These are phyloP conservation scores for Fregetta grallaria DNA, from an alignment of 2,113 vertebrate genomes.

Conservation along the genomic window DNA sequence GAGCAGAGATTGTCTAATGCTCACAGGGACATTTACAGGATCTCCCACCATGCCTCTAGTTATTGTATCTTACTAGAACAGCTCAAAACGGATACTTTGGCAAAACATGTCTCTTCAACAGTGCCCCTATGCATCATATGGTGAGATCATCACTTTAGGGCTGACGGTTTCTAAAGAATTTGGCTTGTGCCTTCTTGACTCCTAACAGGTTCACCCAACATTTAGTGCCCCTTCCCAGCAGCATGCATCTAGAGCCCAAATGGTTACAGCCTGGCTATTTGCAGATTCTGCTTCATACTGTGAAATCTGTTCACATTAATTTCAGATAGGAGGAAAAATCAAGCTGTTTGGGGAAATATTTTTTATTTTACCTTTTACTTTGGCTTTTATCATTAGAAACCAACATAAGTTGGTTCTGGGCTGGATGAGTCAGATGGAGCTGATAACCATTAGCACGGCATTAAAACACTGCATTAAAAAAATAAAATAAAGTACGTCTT, in stretches of 20 bases:
- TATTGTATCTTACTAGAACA: neutral
- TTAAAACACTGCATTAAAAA: slow-evolving; percentile 12
- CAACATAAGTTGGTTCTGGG: neutral
- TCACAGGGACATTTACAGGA: neutral
- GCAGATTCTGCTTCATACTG: neutral
- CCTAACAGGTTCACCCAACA: neutral
- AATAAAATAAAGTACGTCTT: slow-evolving; percentile 7
- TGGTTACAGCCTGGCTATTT: neutral
- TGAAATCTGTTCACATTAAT: slow-evolving; percentile 10
- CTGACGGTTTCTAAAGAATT: neutral
- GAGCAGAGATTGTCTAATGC: neutral
- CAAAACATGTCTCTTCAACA: neutral
- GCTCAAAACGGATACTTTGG: neutral
- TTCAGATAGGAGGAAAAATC: neutral
- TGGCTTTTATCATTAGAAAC: slow-evolving; percentile 19
- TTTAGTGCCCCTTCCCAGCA: neutral
- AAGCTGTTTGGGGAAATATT: neutral
- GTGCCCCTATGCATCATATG: neutral
- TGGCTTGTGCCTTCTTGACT: neutral
- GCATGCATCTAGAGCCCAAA: neutral
- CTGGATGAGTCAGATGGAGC: slow-evolving; percentile 46
- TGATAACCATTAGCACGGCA: slow-evolving; percentile 17
- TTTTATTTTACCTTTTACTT: neutral
- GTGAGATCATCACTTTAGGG: neutral
- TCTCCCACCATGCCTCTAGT: neutral